Evolutionary conservation across 1,140 invertebrate genomes (phyloP).

Genomic region (Heliconius congener): DNA sequence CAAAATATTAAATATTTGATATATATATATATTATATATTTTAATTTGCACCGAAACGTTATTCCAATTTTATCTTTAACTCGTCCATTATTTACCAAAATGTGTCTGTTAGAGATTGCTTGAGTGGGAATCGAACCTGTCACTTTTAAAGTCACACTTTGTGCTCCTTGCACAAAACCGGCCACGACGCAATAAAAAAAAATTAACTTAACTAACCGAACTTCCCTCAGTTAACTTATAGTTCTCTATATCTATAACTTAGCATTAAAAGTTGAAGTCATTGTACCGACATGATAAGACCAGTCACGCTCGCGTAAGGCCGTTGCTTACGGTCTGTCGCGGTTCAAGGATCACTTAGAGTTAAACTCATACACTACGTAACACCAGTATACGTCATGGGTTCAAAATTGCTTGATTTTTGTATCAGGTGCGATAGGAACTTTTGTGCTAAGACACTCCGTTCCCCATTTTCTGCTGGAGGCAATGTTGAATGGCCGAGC

Average conservation of each 20-base stretch:
- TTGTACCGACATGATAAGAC: conserved; percentile 36
- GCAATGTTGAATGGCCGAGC: too few species aligned
- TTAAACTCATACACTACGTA: conserved; percentile 9
- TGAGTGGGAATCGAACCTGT: too few species aligned
- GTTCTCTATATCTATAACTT: background rate
- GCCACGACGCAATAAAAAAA: background rate
- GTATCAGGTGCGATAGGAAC: background rate
- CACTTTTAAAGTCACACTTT: too few species aligned
- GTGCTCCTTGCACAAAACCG: too few species aligned
- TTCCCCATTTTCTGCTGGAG: too few species aligned
- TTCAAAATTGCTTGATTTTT: conserved; percentile 1
- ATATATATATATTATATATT: too few species aligned
- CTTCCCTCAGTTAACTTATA: background rate
- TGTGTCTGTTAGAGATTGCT: too few species aligned
- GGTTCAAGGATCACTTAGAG: conserved; percentile 25
- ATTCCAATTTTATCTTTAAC: too few species aligned
- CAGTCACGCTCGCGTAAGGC: conserved; percentile 43
- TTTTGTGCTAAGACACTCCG: too few species aligned
- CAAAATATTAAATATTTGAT: too few species aligned
- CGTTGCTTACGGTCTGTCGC: conserved; percentile 36
- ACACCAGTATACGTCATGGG: conserved; percentile 9
- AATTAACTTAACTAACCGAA: background rate
- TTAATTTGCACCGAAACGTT: too few species aligned
- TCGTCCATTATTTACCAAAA: too few species aligned
- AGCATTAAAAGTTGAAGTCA: conserved; percentile 16